phyloP scores from a whole-genome alignment of 2,797 vertebrate genomes.

The Xiphorhynchus erythropygius region DNA sequence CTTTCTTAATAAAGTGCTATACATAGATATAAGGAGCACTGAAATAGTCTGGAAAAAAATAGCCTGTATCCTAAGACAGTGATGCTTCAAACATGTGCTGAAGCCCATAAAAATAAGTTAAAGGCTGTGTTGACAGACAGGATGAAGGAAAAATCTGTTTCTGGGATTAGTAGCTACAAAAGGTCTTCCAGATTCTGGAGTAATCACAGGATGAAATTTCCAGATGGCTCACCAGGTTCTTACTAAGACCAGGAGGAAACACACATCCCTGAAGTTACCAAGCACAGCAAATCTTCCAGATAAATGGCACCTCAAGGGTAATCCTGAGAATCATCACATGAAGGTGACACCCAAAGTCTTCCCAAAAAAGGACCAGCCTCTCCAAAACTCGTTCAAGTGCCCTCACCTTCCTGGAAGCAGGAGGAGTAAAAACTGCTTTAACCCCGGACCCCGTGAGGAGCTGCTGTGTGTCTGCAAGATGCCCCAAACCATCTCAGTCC shows the following conservation, averaged over 20 bases:
- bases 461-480: background rate
- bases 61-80: background rate
- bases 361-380: background rate
- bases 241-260: background rate
- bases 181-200: slow-evolving; percentile 56
- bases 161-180: slow-evolving; percentile 62
- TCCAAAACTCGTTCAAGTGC: background rate
- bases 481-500: background rate
- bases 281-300: background rate
- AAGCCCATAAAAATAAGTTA: slow-evolving; percentile 63
- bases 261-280: background rate
- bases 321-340: background rate
- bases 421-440: background rate
- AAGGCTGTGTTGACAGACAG: slow-evolving; percentile 61
- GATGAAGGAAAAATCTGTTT: slow-evolving; percentile 69
- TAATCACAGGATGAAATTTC: slow-evolving; percentile 48
- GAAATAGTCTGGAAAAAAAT: background rate
- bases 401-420: background rate
- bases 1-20: background rate
- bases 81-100: slow-evolving; percentile 55
- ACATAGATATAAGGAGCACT: background rate
- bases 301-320: background rate
- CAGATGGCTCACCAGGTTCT: slow-evolving; percentile 47
- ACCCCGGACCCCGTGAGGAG: background rate
- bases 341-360: background rate